Evolutionary conservation across 1,140 invertebrate genomes (phyloP), one percentile per base, ranked within the genome.

Genomic region (Conus betulinus): DNA sequence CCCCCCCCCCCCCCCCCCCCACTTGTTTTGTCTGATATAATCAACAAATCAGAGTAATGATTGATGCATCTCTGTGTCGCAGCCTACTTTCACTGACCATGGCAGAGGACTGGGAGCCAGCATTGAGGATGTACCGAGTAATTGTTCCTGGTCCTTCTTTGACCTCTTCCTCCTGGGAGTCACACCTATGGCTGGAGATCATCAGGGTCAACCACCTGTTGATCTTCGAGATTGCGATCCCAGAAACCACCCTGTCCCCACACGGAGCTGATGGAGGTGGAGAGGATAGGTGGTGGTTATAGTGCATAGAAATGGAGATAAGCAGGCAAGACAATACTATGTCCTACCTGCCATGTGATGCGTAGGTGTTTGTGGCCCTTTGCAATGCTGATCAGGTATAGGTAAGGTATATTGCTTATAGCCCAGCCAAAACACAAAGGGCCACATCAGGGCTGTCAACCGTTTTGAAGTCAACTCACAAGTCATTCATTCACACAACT

Each of bases 181-280:
- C 23, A 99, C 94, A 99, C 97, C 81, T 99, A 99, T 95, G 98
- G 98, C n/a, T 99, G 99, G 99, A 96, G 99, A 91, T 98, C 98
- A 8, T 99, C 98, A 0, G 99, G 17, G 99, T 99, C 7, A 99
- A 99, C 96, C 99, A 99, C 95, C 99, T 99, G 0, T 96, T 99
- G 0, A 99, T 99, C 91, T 99, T 99, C 95, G 99, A 99, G 95
- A 96, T 99, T 82, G n/a, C n/a, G 99, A 99, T 96, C 99, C 99
- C 0, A 96, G 99, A 86, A 99, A 99, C 95, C 99, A 99, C n/a
- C 96, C 95, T 97, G 10, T 96, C n/a, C 98, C 0, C 98, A 99
- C 93, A 99, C 99, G 93, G 98, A 99, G 95, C 96, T 99, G 4
- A 98, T 99, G 97, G 99, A 99, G 94, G 95, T 96, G 84, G n/a